Evolutionary conservation across 1,140 invertebrate genomes (phyloP), one percentile per base, ranked within the genome.

Genomic region (Drosophila parabipectinata): DNA sequence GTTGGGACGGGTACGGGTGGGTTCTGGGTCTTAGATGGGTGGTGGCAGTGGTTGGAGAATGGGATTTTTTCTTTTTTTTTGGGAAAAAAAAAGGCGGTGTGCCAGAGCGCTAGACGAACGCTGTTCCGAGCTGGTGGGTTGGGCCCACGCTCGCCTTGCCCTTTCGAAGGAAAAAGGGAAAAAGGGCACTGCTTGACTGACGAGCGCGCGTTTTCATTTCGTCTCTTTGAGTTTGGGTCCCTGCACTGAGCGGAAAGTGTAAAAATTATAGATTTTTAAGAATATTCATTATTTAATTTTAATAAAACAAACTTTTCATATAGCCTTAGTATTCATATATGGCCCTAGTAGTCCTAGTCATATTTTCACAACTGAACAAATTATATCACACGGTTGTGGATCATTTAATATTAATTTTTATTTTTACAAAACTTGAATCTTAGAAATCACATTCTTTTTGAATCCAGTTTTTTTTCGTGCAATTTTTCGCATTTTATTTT

Each of bases 121-220:
- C 44, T 50, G 21, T 44, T 41, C 18, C 57, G 51, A 18, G 44
- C 45, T 67, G 50, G 50, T 69, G 66, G 50, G 50, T 50, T 68
- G 66, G 66, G 39, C 57, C 51, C 74, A 28, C 66, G 55, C 73
- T 63, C 57, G 77, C 48, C 78, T 82, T 72, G 77, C 72, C 77
- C 56, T 64, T 21, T 34, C 37, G 51, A 57, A 30, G 37, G 56
- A 32, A 67, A 67, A 67, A 56, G 52, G 61, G 72, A 52, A 68
- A 61, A 75, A 61, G 79, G 64, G 67, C 59, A 48, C 63, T 64
- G 47, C 55, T 71, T 87, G 83, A 83, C 76, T 79, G 83, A 88
- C 84, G 83, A 89, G 83, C 53, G 60, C 72, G 77, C 79, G 68
- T 83, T 88, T 75, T 82, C 82, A 60, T 80, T 57, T 55, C 32